Conservation (phyloP, 2,797 vertebrate species). For the Pangasius djambal region DNA sequence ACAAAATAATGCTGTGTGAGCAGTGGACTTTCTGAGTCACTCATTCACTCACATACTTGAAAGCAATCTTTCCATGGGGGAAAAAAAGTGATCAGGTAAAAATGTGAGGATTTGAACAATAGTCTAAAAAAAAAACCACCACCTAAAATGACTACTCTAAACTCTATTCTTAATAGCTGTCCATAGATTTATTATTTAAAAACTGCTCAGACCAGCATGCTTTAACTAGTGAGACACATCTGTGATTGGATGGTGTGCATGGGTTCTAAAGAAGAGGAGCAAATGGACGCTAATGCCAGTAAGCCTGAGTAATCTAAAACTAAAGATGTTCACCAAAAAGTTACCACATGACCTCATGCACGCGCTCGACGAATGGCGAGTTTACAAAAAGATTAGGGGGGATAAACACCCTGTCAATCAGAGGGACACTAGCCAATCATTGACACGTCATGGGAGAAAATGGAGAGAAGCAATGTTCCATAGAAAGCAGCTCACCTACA, state of each 20-base stretch:
- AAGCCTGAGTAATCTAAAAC: background rate
- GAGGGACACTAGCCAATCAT: background rate
- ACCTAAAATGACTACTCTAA: background rate
- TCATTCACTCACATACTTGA: constrained; percentile 1
- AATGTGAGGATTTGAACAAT: background rate
- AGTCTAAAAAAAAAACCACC: background rate
- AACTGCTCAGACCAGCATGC: background rate
- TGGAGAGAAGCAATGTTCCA: no score
- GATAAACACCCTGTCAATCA: background rate
- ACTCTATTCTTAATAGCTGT: background rate
- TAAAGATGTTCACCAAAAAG: background rate
- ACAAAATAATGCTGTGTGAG: constrained; percentile 31
- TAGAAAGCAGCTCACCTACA: background rate
- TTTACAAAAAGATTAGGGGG: background rate
- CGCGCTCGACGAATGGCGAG: background rate
- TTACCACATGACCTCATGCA: background rate
- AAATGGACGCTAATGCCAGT: background rate
- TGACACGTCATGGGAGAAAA: background rate
- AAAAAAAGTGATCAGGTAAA: background rate
- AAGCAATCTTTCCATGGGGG: background rate
- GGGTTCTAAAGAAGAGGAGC: no score
- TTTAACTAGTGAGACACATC: background rate
- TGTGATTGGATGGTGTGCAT: background rate
- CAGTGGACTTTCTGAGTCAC: constrained; percentile 43
- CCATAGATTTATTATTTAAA: background rate